phyloP scores from a whole-genome alignment of 2,888 invertebrate species.

The Parascotia fuliginaria region DNA sequence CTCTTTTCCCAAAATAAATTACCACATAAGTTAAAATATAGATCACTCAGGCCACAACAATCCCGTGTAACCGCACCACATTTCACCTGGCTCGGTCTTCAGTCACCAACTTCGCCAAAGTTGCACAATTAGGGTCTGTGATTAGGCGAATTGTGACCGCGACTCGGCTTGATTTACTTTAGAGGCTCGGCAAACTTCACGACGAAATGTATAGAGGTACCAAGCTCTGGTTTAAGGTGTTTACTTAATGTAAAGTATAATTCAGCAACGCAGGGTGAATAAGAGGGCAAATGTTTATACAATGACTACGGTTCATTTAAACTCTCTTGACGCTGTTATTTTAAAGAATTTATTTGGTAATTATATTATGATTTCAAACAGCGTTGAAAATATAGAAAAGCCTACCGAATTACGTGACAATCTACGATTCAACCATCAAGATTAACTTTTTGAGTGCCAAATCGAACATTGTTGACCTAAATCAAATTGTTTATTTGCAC shows the following conservation, averaged over 20 bases:
- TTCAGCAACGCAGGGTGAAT: not conserved
- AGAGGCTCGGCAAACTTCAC: not conserved
- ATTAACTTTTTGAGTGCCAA: too few species aligned
- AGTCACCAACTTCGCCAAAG: conserved; percentile 38
- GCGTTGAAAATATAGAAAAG: too few species aligned
- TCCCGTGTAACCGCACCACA: conserved; percentile 1
- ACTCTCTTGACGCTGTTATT: too few species aligned
- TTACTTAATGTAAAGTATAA: not conserved
- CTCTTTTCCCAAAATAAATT: too few species aligned
- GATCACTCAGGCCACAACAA: not conserved
- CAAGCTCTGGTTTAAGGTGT: conserved; percentile 3
- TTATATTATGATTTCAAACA: too few species aligned
- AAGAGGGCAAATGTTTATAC: too few species aligned
- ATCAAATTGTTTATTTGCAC: too few species aligned
- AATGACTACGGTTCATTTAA: too few species aligned
- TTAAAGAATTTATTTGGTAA: too few species aligned
- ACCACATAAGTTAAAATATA: not conserved
- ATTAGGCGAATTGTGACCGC: conserved; percentile 43
- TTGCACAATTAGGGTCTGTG: conserved; percentile 44
- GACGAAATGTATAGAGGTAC: conserved; percentile 7
- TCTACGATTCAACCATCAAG: too few species aligned
- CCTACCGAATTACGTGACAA: too few species aligned
- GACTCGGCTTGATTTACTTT: conserved; percentile 36
- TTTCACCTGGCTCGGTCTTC: conserved; percentile 14
- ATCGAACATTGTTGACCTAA: too few species aligned